Evolutionary conservation across 2,797 vertebrate species (phyloP).

Genomic region (Linurgus olivaceus): DNA sequence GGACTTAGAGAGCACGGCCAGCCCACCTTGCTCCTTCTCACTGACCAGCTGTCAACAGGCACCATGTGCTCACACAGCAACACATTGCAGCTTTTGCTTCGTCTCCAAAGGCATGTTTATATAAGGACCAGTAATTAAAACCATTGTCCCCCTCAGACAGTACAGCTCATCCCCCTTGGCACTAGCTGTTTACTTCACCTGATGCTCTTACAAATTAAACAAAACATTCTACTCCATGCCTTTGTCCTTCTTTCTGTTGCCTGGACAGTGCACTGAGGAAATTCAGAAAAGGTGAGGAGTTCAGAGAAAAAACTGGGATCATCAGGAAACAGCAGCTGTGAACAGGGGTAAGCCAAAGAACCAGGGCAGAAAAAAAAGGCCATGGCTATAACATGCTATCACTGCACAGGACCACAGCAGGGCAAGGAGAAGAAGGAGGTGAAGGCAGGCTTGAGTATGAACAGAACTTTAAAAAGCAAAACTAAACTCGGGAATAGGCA

Average conservation of each 20-base stretch:
- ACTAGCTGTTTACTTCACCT: background rate
- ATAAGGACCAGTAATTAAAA: background rate
- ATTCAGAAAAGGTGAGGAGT: background rate
- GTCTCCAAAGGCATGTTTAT: background rate
- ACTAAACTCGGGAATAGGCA: background rate
- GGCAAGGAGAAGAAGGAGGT: background rate
- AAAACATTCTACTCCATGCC: background rate
- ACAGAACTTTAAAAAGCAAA: background rate
- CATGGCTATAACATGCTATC: rapidly evolving
- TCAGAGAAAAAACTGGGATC: background rate
- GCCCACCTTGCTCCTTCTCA: background rate
- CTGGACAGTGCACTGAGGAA: background rate
- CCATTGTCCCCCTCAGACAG: rapidly evolving
- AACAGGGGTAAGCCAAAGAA: background rate
- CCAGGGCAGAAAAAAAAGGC: background rate
- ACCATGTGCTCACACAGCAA: background rate
- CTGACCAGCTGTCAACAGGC: background rate
- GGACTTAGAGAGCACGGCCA: background rate
- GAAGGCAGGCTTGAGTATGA: background rate
- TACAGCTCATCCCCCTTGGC: background rate
- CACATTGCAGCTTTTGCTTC: background rate
- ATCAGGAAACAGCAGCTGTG: background rate
- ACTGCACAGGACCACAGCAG: background rate
- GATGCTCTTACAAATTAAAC: background rate
- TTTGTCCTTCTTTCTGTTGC: background rate